phyloP scores from a whole-genome alignment of 2,113 vertebrate species.

The Zapus hudsonius region DNA sequence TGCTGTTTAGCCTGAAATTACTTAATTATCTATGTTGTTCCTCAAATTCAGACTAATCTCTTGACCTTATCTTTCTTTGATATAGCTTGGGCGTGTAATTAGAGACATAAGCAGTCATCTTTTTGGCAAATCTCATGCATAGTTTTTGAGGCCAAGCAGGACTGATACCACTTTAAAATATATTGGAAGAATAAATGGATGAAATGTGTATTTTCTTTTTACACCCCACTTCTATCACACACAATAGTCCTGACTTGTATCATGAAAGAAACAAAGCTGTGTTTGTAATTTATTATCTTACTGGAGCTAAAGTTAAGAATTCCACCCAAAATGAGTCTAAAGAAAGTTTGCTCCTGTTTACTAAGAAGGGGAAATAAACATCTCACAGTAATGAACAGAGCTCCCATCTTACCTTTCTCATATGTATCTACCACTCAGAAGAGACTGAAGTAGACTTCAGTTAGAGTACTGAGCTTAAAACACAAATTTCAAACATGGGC shows the following conservation, averaged over 20 bases:
- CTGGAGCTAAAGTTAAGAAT: constrained; percentile 45
- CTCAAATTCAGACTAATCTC: constrained; percentile 18
- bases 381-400: neutral
- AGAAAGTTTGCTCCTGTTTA: neutral
- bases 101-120: constrained; percentile 28
- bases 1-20: constrained; percentile 53
- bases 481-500: neutral
- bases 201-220: constrained; percentile 61
- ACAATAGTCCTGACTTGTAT: neutral
- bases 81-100: constrained; percentile 17
- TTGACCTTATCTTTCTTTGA: constrained; percentile 43
- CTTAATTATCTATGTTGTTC: constrained; percentile 30
- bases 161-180: constrained; percentile 55
- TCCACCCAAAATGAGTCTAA: neutral
- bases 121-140: constrained; percentile 14
- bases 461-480: neutral
- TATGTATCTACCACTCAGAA: neutral
- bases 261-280: constrained; percentile 32
- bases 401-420: neutral
- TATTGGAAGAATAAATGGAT: constrained; percentile 48
- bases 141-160: constrained; percentile 19
- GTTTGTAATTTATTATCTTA: constrained; percentile 49
- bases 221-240: neutral
- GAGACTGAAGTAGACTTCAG: neutral
- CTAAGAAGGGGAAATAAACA: neutral